Base-by-base conservation (phyloP, 2,888 invertebrate species). In the Polylopha cassiicola region DNA sequence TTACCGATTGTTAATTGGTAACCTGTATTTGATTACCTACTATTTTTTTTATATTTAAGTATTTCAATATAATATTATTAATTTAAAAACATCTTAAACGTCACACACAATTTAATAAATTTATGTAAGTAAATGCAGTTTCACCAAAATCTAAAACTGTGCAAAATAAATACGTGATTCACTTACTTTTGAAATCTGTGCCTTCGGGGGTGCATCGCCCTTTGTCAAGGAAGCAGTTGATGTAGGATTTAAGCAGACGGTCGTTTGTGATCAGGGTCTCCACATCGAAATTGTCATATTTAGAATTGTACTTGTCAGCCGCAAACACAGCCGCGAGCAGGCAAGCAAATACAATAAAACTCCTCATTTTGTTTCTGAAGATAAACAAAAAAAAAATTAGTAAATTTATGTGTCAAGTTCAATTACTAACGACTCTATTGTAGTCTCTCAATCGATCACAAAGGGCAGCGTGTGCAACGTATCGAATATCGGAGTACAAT, bases 201-300 rank as follows among this genome's bases (percentile, higher is more conserved):
- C 89, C 92, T 65, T 93, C 92, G 3, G 91, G 86, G 1, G 91
- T 92, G 64, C 93, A 93, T 28, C 87, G 87, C 36, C 90, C 90
- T 49, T 85, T 84, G 3, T 89, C 89, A 53, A 92, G 74, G 62
- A 93, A 81, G 58, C 94, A 94, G 53, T 90, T 89, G 47, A 92
- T 79, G 59, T 93, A 93, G 37, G 90, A 90, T 50, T 89, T 89
- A 4, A 93, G 78, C 16, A 93, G 76, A 47, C 92, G 87, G 30
- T 91, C 90, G 64, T 90, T 93, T 8, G 65, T 59, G 30, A 93
- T 79, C 54, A 93, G 87, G 38, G 89, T 89, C 26, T 93, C 91
- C 43, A 93, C 73, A 58, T 93, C 90, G 44, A 93, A 86, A 66
- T 91, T 90, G 63, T 92, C 92, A 58, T 90, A 93, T 65, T 90